Evolutionary conservation across 53 echinoderm and acorn worm genomes (phyloP), one percentile per base, ranked within the genome.

Genomic region (Actinopyga echinites): DNA sequence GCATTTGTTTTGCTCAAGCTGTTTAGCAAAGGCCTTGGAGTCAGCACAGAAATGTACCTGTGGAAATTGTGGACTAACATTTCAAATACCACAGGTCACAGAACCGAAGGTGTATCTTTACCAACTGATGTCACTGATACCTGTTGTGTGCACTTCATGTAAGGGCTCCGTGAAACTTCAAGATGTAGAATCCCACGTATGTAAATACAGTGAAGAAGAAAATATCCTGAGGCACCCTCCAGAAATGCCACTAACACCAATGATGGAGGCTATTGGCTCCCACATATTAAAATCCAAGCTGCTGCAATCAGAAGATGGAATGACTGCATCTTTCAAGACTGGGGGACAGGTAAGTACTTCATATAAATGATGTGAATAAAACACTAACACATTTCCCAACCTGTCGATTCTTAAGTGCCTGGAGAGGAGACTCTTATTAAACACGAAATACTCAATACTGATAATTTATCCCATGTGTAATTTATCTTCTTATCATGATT

Each of bases 191-290:
- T 63, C 63, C 29, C 29, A 63, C 24, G 19, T 7, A 63, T 63
- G 63, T 63, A 22, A 22, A 12, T 28, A 26, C 29, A 63, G 24
- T 15, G 22, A 6, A 25, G 23, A 9, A 28, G 63, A 63, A 20
- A n/a, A 28, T 25, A 30, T 28, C 13, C 63, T 63, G 23, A 13
- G 29, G 29, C 63, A 63, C 28, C 63, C 63, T 63, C 30, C 15
- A 29, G 62, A 62, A 29, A 13, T 17, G 21, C 62, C 22, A 63
- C 31, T 63, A 6, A 63, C 63, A 63, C 4, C 63, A 31, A 28
- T 63, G 63, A 63, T 63, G 63, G 63, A 63, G 63, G 63, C 63
- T 63, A 63, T 26, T 23, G 63, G 63, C 12, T 17, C 29, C 28
- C 63, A 63, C 23, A 63, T 63, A 22, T n/a, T 63, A 0, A 63